Conservation (phyloP, 1,140 invertebrate genomes). For the Bombus breviceps region DNA sequence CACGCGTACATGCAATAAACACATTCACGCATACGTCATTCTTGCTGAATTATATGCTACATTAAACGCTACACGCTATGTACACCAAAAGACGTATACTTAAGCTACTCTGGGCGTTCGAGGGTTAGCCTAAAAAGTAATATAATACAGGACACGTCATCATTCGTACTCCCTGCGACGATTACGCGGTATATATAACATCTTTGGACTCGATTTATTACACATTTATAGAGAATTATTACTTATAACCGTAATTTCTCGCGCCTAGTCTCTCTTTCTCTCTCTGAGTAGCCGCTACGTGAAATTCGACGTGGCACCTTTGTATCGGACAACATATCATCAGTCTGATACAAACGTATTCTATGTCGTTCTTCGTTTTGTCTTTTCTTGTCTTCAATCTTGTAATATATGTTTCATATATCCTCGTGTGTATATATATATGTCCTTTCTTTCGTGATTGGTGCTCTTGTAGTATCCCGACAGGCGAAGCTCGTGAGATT, state of each 20-base stretch:
- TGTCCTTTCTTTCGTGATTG: not conserved
- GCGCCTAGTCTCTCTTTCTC: conserved; percentile 30
- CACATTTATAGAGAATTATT: conserved; percentile 79
- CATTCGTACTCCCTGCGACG: conserved; percentile 66
- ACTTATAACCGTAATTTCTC: conserved; percentile 53
- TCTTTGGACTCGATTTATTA: conserved; percentile 83
- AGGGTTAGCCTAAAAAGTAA: conserved; percentile 77
- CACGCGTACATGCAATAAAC: not conserved
- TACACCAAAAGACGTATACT: conserved; percentile 78
- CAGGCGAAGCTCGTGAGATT: conserved; percentile 41
- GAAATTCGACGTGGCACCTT: conserved; percentile 23
- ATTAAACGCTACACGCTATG: conserved; percentile 75
- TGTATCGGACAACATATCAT: conserved; percentile 23
- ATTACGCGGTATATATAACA: conserved; percentile 81
- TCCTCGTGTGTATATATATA: not conserved
- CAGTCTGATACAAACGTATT: conserved; percentile 55
- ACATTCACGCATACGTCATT: not conserved
- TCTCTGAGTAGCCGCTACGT: conserved; percentile 30
- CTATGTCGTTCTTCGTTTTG: conserved; percentile 19
- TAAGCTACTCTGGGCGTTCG: conserved; percentile 64
- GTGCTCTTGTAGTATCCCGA: not conserved
- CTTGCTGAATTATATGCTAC: conserved; percentile 63
- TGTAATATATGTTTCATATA: too few relatives aligned
- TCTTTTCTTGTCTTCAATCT: not conserved
- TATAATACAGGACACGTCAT: conserved; percentile 80